phyloP scores from a whole-genome alignment of 2,113 vertebrate species.

The Pelecanoides urinatrix region DNA sequence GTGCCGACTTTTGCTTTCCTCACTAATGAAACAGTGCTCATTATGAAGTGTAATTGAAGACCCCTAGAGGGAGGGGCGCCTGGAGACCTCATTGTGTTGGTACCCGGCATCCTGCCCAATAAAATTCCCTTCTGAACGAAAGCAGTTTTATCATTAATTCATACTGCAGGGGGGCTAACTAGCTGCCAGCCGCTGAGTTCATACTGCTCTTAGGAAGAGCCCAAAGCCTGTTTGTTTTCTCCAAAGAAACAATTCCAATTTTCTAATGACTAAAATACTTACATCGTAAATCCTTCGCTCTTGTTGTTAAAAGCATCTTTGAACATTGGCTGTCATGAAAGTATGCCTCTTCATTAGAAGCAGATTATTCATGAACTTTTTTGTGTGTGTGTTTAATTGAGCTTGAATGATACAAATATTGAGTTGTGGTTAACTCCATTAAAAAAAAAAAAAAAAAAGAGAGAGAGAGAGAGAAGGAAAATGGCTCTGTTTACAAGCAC shows the following conservation, averaged over 20 bases:
- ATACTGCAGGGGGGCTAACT: slow-evolving; percentile 37
- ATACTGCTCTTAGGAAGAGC: slow-evolving; percentile 40
- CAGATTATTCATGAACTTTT: slow-evolving; percentile 40
- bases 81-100: slow-evolving; percentile 62
- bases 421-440: slow-evolving; percentile 27
- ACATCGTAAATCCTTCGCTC: slow-evolving; percentile 26
- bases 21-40: slow-evolving; percentile 71
- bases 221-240: slow-evolving; percentile 49
- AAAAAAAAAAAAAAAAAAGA: neutral
- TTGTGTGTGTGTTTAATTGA: slow-evolving; percentile 44
- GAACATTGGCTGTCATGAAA: slow-evolving; percentile 16
- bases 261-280: slow-evolving; percentile 50
- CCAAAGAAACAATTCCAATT: slow-evolving; percentile 36
- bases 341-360: slow-evolving; percentile 40
- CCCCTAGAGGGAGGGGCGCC: slow-evolving; percentile 65
- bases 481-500: neutral
- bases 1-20: slow-evolving; percentile 68
- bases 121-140: slow-evolving; percentile 57
- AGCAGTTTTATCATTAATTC: slow-evolving; percentile 69
- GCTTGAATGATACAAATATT: slow-evolving; percentile 39
- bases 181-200: slow-evolving; percentile 27
- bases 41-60: slow-evolving; percentile 74
- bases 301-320: slow-evolving; percentile 54
- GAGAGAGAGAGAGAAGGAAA: neutral
- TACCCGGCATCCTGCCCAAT: slow-evolving; percentile 66